Conservation (phyloP, 2,888 invertebrate species). For the Microctonus brassicae region DNA sequence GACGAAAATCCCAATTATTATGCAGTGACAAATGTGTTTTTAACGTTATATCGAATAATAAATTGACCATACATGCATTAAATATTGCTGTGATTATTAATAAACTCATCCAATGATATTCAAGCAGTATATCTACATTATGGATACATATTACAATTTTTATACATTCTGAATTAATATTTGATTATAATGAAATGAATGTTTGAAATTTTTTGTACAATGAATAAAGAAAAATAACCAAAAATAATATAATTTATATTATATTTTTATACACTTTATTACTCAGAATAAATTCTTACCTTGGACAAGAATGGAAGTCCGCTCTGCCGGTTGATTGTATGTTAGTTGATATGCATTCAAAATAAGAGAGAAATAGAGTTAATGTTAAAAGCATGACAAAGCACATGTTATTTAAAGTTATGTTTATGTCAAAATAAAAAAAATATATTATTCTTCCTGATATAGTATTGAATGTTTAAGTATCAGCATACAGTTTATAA, state of each 20-base stretch:
- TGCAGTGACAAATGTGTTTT: too few relatives aligned
- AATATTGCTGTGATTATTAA: neutral
- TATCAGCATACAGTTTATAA: neutral
- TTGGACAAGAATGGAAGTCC: slow-evolving; percentile 66
- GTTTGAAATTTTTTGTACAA: too few relatives aligned
- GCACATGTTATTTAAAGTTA: slow-evolving; percentile 46
- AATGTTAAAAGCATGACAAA: neutral
- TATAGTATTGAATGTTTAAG: too few relatives aligned
- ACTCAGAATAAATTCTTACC: slow-evolving; percentile 57
- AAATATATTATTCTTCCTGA: too few relatives aligned
- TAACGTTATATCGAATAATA: too few relatives aligned
- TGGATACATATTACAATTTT: too few relatives aligned
- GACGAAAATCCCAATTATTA: too few relatives aligned
- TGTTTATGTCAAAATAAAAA: slow-evolving; percentile 1
- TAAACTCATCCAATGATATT: neutral
- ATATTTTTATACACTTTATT: slow-evolving; percentile 13
- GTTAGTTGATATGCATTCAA: slow-evolving; percentile 63
- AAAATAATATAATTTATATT: too few relatives aligned
- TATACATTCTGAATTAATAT: too few relatives aligned
- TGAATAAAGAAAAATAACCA: neutral
- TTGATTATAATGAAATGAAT: too few relatives aligned
- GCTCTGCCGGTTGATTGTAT: slow-evolving; percentile 67
- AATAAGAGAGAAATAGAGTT: slow-evolving; percentile 56
- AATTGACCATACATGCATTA: neutral
- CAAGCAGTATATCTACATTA: neutral